Base-by-base conservation (phyloP, 2,888 invertebrate genomes). In the Mythimna vitellina region DNA sequence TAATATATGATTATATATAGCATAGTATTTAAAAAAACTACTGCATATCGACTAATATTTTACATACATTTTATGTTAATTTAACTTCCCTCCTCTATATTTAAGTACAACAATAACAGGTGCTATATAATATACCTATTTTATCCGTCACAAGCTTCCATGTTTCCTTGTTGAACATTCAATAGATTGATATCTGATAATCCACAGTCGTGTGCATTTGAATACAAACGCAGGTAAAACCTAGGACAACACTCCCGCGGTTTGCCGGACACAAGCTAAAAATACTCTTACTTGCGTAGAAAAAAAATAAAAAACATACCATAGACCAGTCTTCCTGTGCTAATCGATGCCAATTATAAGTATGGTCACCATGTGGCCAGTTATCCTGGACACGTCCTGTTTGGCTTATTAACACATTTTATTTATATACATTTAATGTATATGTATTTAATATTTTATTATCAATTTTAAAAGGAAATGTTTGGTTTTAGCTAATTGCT, bases 321-420 rank as follows among this genome's bases (percentile, higher is more conserved):
- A 76, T 78, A 86, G 85, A 86, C 93, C 92, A 92, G 93, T 93
- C 94, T 95, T 95, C 95, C 95, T 93, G 94, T 93, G 95, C 93
- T 95, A 95, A 95, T 95, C 94, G 95, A 92, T 92, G 93, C 92
- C 94, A 95, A 94, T 95, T 94, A 94, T 93, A 89, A 83, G 86
- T 89, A 89, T 65, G 69, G 66, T 77, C 49, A 12, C 84, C 74
- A 76, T 70, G 51, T 29, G 6, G 8, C 17, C 12, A n/a, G 66
- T 2, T 51, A 58, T 56, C 51, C 61, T 35, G 78, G 56, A 62
- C 22, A 56, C 14, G 54, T 80, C 83, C 74, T 57, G 57, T 12
- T 3, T 17, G 9, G 32, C 38, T 14, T 56, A 22, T 29, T 49
- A 1, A 32, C 25, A 61, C 46, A 54, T 25, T 29, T 35, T 46